Base-by-base conservation (phyloP, 2,113 vertebrate genomes). In the Columbina picui region DNA sequence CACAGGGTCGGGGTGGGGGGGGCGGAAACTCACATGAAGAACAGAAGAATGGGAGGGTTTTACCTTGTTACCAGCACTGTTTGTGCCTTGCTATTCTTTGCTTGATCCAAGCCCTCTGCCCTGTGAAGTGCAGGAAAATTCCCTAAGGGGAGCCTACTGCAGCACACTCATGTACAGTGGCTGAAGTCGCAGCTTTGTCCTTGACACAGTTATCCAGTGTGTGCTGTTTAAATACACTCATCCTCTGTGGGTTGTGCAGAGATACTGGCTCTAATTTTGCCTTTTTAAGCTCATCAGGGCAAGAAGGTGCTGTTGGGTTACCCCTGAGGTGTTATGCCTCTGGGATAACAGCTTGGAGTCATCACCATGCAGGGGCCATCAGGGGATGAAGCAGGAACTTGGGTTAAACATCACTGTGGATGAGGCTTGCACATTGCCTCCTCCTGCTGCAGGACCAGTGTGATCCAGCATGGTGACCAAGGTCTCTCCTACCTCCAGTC, bases 81-180 rank as follows among this genome's bases (percentile, higher is more conserved):
- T 39, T 36, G 30, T 19, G 59, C 36, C 19, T 65, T 68, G 50
- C 25, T 36, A 38, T 49, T 34, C 18, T 59, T 12, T 0, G 1
- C n/a, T 60, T 43, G 45, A 61, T 71, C n/a, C 65, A 73, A 23
- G 14, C 16, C 1, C 38, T 78, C 47, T 81, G 30, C 27, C 30
- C 47, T 70, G 7, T 36, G 70, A 77, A 43, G 21, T 17, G 12
- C 45, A 57, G 52, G n/a, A 38, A 38, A 36, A 67, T 63, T 70
- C 75, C 61, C 45, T 6, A 57, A 39, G 19, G 2, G 17, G 2
- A 65, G 10, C 26, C 55, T 14, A 7, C 8, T 0, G 0, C 41
- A 73, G 16, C n/a, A 63, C 41, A 41, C 1, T 3, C 13, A 27
- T 41, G 9, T 29, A 30, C 5, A 38, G 55, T 6, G 3, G 43